phyloP scores from a whole-genome alignment of 2,888 invertebrate species.

The Rhamnusium bicolor region DNA sequence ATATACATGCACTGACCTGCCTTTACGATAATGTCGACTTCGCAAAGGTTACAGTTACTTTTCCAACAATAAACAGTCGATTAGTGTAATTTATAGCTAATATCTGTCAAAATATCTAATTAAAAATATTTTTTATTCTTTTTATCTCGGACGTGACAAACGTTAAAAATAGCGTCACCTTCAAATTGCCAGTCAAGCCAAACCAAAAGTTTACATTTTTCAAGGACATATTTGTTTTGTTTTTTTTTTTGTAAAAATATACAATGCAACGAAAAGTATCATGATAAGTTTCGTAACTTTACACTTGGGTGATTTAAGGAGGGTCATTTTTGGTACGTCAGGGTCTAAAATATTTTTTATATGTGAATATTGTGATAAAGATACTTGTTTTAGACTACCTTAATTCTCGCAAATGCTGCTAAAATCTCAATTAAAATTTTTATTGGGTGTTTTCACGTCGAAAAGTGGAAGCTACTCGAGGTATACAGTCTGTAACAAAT shows the following conservation, averaged over 20 bases:
- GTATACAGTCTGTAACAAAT: too few species aligned
- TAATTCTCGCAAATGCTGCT: too few species aligned
- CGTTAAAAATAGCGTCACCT: conserved; percentile 9
- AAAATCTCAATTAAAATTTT: too few species aligned
- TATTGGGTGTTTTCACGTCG: too few species aligned
- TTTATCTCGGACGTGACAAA: conserved; percentile 8
- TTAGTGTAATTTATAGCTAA: conserved; percentile 25
- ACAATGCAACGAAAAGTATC: not conserved
- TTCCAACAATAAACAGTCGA: conserved; percentile 1
- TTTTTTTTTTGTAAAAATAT: not conserved
- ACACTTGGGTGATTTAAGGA: too few species aligned
- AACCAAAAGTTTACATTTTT: too few species aligned
- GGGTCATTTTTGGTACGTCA: too few species aligned
- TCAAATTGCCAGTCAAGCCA: not conserved
- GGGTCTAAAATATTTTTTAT: too few species aligned
- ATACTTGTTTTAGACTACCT: too few species aligned
- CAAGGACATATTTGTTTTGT: not conserved
- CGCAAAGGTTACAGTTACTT: conserved; percentile 15
- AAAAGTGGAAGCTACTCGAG: too few species aligned
- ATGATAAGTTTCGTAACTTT: not conserved
- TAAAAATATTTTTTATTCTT: conserved; percentile 1
- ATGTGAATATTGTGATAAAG: too few species aligned
- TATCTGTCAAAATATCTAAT: conserved; percentile 23
- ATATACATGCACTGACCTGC: conserved; percentile 21
- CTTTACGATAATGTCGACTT: conserved; percentile 19